Conservation (phyloP, 2,888 invertebrate genomes). For the Drosophila diplacantha region DNA sequence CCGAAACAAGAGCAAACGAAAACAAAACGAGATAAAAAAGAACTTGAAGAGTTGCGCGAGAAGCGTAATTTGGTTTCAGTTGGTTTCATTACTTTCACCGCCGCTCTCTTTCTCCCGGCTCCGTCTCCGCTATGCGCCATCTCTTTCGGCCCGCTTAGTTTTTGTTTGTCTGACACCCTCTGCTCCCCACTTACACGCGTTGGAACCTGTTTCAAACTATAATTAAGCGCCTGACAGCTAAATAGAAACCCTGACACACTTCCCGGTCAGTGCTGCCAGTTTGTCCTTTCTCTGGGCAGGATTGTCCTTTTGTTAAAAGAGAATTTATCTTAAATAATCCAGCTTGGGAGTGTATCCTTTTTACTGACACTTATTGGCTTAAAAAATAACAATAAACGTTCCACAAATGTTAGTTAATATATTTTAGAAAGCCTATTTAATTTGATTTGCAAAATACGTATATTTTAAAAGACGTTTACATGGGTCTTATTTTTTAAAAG, state of each 20-base stretch:
- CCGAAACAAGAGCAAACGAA: conserved; percentile 24
- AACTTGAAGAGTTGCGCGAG: conserved; percentile 35
- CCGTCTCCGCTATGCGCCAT: conserved; percentile 26
- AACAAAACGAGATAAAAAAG: conserved; percentile 2
- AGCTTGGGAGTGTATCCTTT: too few species aligned
- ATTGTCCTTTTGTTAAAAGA: neutral
- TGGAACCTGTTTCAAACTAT: conserved; percentile 45
- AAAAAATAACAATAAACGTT: too few species aligned
- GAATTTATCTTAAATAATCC: too few species aligned
- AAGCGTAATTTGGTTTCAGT: conserved; percentile 51
- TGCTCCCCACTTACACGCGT: conserved; percentile 33
- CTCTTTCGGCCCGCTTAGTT: conserved; percentile 37
- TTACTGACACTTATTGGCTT: neutral
- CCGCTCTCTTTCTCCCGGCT: conserved; percentile 17
- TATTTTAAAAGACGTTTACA: neutral
- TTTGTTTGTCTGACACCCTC: conserved; percentile 49
- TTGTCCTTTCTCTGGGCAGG: neutral
- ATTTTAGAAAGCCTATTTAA: neutral
- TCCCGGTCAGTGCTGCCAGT: conserved; percentile 7
- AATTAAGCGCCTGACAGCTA: conserved; percentile 49
- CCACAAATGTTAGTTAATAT: neutral
- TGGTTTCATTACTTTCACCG: conserved; percentile 33
- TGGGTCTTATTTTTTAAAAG: neutral
- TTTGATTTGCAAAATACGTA: neutral
- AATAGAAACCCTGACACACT: conserved; percentile 44